phyloP scores from a whole-genome alignment of 2,113 vertebrate genomes.

The Siphamia tubifer region DNA sequence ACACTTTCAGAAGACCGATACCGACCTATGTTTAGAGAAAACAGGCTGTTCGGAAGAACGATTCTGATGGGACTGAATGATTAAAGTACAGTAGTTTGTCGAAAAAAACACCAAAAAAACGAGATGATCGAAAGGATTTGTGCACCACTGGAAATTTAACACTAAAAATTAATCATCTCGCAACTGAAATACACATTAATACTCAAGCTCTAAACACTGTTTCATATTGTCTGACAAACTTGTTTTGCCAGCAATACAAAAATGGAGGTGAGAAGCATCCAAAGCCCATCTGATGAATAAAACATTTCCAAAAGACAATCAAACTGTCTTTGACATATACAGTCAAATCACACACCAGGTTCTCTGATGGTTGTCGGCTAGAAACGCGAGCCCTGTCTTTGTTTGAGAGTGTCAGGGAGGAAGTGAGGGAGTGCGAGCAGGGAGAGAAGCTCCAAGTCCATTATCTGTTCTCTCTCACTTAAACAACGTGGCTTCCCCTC shows the following conservation, averaged over 20 bases:
- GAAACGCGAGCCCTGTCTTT: constrained; percentile 21
- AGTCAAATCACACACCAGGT: constrained; percentile 46
- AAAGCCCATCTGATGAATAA: constrained; percentile 52
- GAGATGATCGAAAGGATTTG: constrained; percentile 16
- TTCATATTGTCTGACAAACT: constrained; percentile 30
- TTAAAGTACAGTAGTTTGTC: background rate
- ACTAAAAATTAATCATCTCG: background rate
- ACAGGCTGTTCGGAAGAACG: background rate
- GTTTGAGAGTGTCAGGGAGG: constrained; percentile 20
- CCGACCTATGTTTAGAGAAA: background rate
- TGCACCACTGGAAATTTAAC: background rate
- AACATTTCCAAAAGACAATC: constrained; percentile 62
- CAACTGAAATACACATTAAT: background rate
- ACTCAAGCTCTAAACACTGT: background rate
- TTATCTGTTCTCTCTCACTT: constrained; percentile 61
- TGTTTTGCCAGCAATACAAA: constrained; percentile 42
- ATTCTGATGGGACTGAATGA: background rate
- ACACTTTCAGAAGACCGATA: background rate
- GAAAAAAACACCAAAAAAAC: too few relatives aligned
- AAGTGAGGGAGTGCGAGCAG: background rate
- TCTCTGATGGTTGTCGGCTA: constrained; percentile 49
- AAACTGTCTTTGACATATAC: constrained; percentile 44
- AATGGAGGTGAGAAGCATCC: constrained; percentile 25
- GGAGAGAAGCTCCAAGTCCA: constrained; percentile 50
- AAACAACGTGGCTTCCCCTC: constrained; percentile 38